Conservation (phyloP, 2,113 vertebrate genomes). For the Turnix velox region DNA sequence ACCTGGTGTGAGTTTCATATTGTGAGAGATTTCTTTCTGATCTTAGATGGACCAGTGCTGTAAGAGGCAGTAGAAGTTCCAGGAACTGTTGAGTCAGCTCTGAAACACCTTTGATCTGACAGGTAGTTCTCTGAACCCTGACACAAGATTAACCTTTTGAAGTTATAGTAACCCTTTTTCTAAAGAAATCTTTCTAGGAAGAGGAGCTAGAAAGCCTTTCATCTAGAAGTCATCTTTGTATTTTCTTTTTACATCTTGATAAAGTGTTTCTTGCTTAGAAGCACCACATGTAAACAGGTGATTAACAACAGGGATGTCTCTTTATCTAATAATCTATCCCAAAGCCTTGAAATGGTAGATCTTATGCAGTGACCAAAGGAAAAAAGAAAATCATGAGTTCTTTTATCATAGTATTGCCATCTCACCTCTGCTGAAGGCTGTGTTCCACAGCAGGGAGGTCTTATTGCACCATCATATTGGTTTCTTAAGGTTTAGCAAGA, state of each 20-base stretch:
- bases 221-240: rapidly evolving
- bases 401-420: neutral
- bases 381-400: neutral
- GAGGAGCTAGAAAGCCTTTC: neutral
- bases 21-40: neutral
- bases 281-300: neutral
- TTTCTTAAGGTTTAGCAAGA: neutral
- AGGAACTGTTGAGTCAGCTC: neutral
- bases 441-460: neutral
- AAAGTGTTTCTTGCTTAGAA: neutral
- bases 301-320: neutral
- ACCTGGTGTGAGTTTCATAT: rapidly evolving
- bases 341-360: neutral
- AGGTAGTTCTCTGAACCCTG: neutral
- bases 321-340: neutral
- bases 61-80: neutral
- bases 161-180: neutral
- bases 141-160: neutral
- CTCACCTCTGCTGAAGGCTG: neutral
- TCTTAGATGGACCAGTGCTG: neutral
- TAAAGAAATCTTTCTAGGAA: neutral
- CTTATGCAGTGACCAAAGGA: neutral
- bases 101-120: neutral
- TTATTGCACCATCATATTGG: neutral
- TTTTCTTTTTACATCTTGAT: neutral